Conservation (phyloP, 2,113 vertebrate species). For the Hirundichthys speculiger region DNA sequence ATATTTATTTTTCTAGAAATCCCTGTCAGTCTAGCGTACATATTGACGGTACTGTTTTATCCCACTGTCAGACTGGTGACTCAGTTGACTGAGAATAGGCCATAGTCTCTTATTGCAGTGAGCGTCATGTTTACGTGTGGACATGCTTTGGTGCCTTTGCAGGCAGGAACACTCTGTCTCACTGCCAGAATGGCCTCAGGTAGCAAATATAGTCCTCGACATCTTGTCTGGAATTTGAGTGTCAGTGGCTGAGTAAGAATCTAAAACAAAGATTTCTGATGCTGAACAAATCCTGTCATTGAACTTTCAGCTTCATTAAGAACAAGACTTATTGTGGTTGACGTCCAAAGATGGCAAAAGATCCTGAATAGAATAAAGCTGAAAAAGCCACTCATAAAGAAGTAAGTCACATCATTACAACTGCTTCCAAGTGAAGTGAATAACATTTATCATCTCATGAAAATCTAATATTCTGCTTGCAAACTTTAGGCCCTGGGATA, state of each 20-base stretch:
- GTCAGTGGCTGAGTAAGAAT: slow-evolving; percentile 37
- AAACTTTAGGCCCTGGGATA: not conserved
- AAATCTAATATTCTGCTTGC: not conserved
- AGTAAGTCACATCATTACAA: too few species aligned
- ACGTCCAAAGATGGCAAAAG: slow-evolving; percentile 18
- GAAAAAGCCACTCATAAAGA: not conserved
- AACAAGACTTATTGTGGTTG: slow-evolving; percentile 10
- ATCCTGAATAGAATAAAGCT: slow-evolving; percentile 2
- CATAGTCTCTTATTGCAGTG: slow-evolving; percentile 36
- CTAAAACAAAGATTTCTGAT: slow-evolving; percentile 40
- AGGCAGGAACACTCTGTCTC: slow-evolving; percentile 22
- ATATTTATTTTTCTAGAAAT: too few species aligned
- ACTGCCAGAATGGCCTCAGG: slow-evolving; percentile 12
- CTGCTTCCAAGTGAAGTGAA: too few species aligned
- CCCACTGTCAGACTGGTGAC: not conserved
- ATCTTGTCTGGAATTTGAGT: slow-evolving; percentile 27
- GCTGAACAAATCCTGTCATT: slow-evolving; percentile 55
- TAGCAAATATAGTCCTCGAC: slow-evolving; percentile 31
- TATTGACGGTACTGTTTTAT: not conserved
- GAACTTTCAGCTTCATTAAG: slow-evolving; percentile 16
- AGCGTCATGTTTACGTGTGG: slow-evolving; percentile 43
- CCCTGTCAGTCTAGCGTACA: too few species aligned
- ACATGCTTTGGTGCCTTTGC: slow-evolving; percentile 34
- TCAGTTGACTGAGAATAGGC: not conserved
- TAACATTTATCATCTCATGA: too few species aligned